Percentiles rank a stretch among this genome's conserved stretches.
Conservation (phyloP, 1,140 invertebrate genomes). For the Formica selysi region DNA sequence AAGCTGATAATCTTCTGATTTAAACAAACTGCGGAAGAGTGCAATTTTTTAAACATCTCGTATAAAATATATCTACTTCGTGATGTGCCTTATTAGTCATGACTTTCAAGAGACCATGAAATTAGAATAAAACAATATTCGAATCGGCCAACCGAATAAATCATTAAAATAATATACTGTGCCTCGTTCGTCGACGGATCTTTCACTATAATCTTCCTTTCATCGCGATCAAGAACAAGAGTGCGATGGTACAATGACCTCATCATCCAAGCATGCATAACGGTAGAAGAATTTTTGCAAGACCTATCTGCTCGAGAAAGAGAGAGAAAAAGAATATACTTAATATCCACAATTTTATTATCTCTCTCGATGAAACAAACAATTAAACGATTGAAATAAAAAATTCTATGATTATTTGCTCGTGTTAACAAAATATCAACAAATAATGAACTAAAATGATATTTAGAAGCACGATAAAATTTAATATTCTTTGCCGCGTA, state of each 20-base stretch:
- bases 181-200: constrained; percentile 40
- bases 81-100: not conserved
- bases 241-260: constrained; percentile 65
- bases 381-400: constrained; percentile 9
- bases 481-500: not conserved
- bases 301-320: not conserved
- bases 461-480: not conserved
- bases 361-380: constrained; percentile 13
- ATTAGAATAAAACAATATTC: not conserved
- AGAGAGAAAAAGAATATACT: not conserved
- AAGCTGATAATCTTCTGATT: not conserved
- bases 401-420: not conserved
- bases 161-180: constrained; percentile 59
- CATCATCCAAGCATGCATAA: constrained; percentile 47
- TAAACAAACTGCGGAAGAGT: not conserved
- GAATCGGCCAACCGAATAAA: constrained; percentile 41
- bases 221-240: constrained; percentile 18
- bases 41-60: not conserved
- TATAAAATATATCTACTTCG: not conserved
- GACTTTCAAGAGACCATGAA: constrained; percentile 14
- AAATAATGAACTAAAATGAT: not conserved
- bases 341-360: constrained; percentile 14
- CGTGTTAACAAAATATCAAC: not conserved
- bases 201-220: constrained; percentile 64
- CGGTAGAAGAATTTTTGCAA: constrained; percentile 50